Evolutionary conservation across 2,113 vertebrate species (phyloP).

Genomic region (Zosterops hypoxanthus): DNA sequence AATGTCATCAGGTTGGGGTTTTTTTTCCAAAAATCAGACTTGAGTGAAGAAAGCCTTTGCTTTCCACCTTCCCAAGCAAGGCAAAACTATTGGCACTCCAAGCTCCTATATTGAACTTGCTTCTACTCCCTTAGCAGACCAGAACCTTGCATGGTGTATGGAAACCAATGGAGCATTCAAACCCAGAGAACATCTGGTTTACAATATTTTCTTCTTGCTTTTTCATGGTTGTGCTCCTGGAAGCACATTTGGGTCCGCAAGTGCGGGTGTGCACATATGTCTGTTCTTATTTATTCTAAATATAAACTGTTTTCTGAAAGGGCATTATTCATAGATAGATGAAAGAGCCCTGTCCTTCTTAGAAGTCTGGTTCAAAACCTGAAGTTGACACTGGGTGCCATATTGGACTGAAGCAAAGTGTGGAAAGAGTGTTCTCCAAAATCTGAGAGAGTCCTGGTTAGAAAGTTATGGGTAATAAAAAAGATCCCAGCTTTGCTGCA

Average conservation of each 20-base stretch:
- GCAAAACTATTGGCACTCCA: not conserved
- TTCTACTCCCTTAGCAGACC: constrained; percentile 21
- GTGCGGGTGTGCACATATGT: not conserved
- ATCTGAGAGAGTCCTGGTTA: not conserved
- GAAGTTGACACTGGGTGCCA: not conserved
- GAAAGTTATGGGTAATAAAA: constrained; percentile 46
- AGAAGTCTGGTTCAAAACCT: constrained; percentile 16
- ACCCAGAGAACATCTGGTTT: constrained; percentile 47
- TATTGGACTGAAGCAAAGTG: constrained; percentile 23
- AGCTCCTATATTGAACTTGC: not conserved
- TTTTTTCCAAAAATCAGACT: not conserved
- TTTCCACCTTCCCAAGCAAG: not conserved
- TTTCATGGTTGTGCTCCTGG: constrained; percentile 15
- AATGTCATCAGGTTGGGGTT: not conserved
- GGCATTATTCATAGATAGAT: constrained; percentile 22
- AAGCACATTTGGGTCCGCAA: not conserved
- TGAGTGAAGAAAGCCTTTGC: not conserved
- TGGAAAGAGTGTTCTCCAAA: constrained; percentile 28
- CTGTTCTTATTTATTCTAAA: constrained; percentile 58
- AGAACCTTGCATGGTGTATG: constrained; percentile 25
- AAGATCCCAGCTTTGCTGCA: constrained; percentile 12
- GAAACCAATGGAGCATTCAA: constrained; percentile 43
- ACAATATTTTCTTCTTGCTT: not conserved
- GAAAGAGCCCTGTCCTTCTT: constrained; percentile 10
- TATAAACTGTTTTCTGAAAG: constrained; percentile 47